A percentile compares a stretch with the other conserved stretches of the same genome.
Evolutionary conservation across 1,140 invertebrate genomes (phyloP).

Genomic region (Yoshiicerus persimilis): DNA sequence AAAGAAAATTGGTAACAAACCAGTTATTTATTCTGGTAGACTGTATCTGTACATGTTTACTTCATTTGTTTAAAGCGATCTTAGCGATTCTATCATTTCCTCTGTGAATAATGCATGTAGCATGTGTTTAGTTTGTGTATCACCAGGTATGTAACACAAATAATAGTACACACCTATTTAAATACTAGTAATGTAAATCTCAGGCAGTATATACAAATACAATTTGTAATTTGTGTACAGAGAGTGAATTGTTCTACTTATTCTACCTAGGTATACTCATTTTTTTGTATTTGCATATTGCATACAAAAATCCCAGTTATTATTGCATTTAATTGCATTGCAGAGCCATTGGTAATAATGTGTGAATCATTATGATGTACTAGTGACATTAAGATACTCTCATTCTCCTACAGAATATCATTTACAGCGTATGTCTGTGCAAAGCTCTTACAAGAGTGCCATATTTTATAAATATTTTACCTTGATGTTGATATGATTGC

Average conservation of each 20-base stretch:
- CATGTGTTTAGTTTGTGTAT: no score
- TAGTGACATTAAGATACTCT: background rate
- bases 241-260: no score
- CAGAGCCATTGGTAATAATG: background rate
- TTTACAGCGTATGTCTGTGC: no score
- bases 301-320: no score
- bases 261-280: no score
- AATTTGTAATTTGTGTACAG: no score
- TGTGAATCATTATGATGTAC: background rate
- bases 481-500: background rate
- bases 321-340: background rate
- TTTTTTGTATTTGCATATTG: no score
- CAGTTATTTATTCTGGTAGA: background rate
- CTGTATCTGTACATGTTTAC: background rate
- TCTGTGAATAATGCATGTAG: background rate
- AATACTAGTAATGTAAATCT: no score
- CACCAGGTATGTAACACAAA: no score
- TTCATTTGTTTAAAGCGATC: background rate
- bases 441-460: background rate
- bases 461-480: background rate
- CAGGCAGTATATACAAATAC: no score
- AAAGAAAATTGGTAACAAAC: background rate
- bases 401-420: no score
- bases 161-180: no score
- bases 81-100: background rate